phyloP scores from a whole-genome alignment of 1,140 invertebrate genomes.

The Akabosia matsudoensis region DNA sequence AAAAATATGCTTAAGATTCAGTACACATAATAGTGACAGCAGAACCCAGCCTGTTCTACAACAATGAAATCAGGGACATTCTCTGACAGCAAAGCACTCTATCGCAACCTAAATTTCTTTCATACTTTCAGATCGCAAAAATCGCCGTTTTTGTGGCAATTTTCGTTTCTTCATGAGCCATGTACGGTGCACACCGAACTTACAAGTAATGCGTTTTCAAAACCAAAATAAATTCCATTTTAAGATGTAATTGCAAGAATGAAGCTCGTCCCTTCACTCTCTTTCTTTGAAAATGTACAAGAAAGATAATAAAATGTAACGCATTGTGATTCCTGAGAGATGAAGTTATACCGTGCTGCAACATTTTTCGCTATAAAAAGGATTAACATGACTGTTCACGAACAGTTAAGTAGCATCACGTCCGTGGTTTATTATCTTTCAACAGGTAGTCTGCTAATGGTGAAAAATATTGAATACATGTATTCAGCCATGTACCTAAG shows the following conservation, averaged over 20 bases:
- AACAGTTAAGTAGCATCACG: too few species aligned
- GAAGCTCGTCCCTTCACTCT: background rate
- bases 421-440: background rate
- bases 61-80: background rate
- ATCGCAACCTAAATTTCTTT: background rate
- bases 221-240: too few species aligned
- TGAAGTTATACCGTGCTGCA: too few species aligned
- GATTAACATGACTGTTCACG: too few species aligned
- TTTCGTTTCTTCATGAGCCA: background rate
- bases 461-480: background rate
- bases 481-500: background rate
- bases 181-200: too few species aligned
- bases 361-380: too few species aligned
- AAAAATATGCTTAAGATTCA: too few species aligned
- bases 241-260: too few species aligned
- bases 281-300: background rate
- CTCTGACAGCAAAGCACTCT: background rate
- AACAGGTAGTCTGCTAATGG: background rate
- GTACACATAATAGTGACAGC: too few species aligned
- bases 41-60: background rate
- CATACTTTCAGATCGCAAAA: background rate
- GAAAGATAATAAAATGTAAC: background rate
- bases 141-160: background rate
- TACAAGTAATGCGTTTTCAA: too few species aligned
- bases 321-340: background rate